Evolutionary conservation across 2,797 vertebrate genomes (phyloP), one percentile per base, ranked within the genome.

Genomic region (Xenopus petersii): DNA sequence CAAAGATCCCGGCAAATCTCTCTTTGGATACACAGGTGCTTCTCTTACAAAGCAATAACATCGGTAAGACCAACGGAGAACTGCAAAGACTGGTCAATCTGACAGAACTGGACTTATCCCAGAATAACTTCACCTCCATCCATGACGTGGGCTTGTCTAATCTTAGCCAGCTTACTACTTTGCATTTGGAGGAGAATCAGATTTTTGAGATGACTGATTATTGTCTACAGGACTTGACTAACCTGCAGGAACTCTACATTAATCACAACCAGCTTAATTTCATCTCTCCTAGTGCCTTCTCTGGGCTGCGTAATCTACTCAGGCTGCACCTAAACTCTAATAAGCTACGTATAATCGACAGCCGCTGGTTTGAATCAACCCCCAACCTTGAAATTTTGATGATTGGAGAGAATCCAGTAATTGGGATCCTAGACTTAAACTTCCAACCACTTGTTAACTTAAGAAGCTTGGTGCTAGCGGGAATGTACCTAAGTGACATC

Each of bases 321-420:
- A 92, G 97, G 75, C 94, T 99, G 48, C 97, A 99, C 80, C 93
- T 99, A 54, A 98, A 99, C 83, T 97, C 97, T 70, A 99, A 99
- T 85, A 95, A 91, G 75, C 86, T 99, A 64, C 94, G 92, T 81
- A 87, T 92, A 68, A 98, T 99, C 13, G 94, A 94, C 77, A 96
- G 93, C 80, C 94, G 92, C 55, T 99, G 97, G 97, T 99, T 99
- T 87, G 94, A 96, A 80, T 92, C 93, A 0, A 98, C 95, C 0
- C 96, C 96, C 55, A 98, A 98, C 81, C 82, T 99, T 67, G 97
- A 99, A 86, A 98, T 99, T 64, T 93, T 99, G 55, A 99, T 98
- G 97, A 98, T 99, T 75, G 97, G 97, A 33, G 97, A 98, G 86
- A 99, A 99, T 81, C 97, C 97, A 0, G 93, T 99, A 71, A 89